These are phyloP conservation scores for Lytechinus variegatus DNA, from an alignment of 35 echinoderm and acorn worm genomes.

Conservation along the genomic window DNA sequence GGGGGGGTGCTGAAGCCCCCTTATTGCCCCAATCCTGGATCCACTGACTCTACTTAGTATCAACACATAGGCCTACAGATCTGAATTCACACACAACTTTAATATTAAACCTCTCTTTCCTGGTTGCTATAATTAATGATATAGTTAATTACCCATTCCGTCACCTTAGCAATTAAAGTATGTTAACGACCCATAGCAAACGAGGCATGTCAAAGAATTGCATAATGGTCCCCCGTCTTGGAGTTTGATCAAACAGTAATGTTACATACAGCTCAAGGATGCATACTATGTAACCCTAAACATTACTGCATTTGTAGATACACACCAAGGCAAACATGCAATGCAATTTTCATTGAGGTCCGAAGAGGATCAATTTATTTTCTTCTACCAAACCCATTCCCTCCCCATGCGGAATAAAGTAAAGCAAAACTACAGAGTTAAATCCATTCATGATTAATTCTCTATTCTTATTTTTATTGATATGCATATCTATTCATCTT, in stretches of 20 bases:
- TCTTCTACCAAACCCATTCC: no score
- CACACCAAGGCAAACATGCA: background rate
- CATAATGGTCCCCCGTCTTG: background rate
- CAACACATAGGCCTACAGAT: background rate
- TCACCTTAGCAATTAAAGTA: background rate
- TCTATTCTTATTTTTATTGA: no score
- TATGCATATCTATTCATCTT: no score
- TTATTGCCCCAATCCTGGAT: no score
- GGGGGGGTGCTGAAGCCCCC: no score
- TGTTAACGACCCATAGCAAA: background rate
- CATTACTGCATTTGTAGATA: background rate
- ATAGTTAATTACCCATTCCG: background rate
- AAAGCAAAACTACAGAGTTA: no score
- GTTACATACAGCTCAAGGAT: background rate
- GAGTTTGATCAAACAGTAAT: background rate
- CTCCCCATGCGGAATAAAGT: no score
- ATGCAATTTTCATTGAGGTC: no score
- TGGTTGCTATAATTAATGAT: background rate
- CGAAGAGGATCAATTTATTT: no score
- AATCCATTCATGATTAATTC: no score
- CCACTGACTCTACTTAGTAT: background rate
- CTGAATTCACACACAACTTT: background rate
- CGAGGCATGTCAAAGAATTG: background rate
- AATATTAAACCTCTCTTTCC: background rate
- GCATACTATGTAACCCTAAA: background rate